These are phyloP conservation scores for Entomyzon cyanotis DNA, from an alignment of 2,113 vertebrate species.

Conservation along the genomic window DNA sequence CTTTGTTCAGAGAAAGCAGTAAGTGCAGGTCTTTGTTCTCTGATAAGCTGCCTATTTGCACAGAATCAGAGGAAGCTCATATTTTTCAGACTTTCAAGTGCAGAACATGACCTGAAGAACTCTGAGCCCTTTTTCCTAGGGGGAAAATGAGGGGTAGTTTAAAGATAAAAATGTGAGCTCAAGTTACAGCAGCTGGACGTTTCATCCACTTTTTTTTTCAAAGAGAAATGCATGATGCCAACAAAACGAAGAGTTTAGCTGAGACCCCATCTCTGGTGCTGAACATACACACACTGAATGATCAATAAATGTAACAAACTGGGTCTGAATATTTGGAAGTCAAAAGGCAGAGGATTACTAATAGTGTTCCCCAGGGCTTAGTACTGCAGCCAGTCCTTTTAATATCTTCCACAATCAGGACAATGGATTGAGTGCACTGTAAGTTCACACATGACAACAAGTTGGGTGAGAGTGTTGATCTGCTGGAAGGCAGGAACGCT, in stretches of 20 bases:
- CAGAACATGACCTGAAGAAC: not conserved
- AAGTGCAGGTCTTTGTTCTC: not conserved
- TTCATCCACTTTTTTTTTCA: not conserved
- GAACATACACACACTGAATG: not conserved
- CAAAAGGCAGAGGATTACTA: not conserved
- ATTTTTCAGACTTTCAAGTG: not conserved
- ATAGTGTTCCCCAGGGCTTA: not conserved
- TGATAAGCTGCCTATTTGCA: not conserved
- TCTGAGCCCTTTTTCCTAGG: fast-evolving
- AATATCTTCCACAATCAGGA: not conserved
- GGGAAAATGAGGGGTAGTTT: not conserved
- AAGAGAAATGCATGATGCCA: not conserved
- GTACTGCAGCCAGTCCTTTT: not conserved
- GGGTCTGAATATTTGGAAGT: not conserved
- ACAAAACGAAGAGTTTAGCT: not conserved
- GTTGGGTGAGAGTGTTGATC: not conserved
- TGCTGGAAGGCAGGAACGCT: not conserved
- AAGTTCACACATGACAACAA: not conserved
- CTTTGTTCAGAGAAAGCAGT: not conserved
- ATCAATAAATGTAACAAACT: not conserved
- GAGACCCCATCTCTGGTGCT: not conserved
- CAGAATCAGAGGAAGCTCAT: not conserved
- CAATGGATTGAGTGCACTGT: not conserved
- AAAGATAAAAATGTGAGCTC: not conserved
- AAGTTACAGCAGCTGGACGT: not conserved